Conservation (phyloP, 1,140 invertebrate genomes). For the Atta cephalotes region DNA sequence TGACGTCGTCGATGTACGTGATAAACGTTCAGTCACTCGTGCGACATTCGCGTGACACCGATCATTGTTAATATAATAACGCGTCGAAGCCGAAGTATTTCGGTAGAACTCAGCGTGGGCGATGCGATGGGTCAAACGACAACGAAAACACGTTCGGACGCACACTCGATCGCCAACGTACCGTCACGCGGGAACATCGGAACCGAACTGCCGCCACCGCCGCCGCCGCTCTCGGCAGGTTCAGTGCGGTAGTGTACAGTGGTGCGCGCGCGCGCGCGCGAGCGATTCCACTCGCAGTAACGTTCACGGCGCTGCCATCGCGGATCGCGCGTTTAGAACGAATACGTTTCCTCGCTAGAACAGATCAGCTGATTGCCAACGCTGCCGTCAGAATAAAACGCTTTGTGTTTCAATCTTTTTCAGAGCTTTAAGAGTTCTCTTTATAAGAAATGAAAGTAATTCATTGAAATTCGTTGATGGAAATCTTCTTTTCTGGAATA, state of each 20-base stretch:
- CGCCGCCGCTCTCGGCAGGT: slow-evolving; percentile 66
- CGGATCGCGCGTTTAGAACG: slow-evolving; percentile 34
- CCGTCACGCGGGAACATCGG: slow-evolving; percentile 82
- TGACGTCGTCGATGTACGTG: background rate
- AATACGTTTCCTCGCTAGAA: slow-evolving; percentile 15
- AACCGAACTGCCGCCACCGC: slow-evolving; percentile 79
- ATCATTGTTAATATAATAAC: background rate
- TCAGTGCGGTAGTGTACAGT: slow-evolving; percentile 41
- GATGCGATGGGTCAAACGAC: background rate
- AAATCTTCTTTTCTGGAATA: background rate
- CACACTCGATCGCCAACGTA: slow-evolving; percentile 60
- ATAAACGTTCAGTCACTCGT: background rate
- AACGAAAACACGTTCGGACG: slow-evolving; percentile 3
- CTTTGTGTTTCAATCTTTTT: background rate
- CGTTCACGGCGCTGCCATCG: slow-evolving; percentile 43
- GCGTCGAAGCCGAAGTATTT: background rate
- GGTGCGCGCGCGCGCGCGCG: background rate
- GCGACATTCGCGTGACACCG: background rate
- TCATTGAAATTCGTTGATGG: background rate
- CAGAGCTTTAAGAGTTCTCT: background rate
- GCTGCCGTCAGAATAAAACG: background rate
- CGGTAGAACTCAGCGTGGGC: background rate
- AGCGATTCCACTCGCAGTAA: slow-evolving; percentile 42
- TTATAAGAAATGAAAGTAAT: background rate
- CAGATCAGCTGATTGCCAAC: slow-evolving; percentile 72